Conservation (phyloP, 1,140 invertebrate genomes). For the roundworm (Caenorhabditis elegans) region WBcel235 BX284602.5:8986501-8987000, state of each 20-base stretch:
- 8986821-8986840: neutral
- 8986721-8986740: conserved; percentile 5
- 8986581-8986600: neutral
- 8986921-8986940: neutral
- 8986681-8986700: conserved; percentile 13
- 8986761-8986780: neutral
- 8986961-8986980: conserved; percentile 11
- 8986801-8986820: neutral
- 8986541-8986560: neutral
- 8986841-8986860: neutral
- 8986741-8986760: neutral
- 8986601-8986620: conserved; percentile 2
- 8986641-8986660: neutral
- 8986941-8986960: neutral
- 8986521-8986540: neutral
- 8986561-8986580: conserved; percentile 16
- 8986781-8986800: neutral
- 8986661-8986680: neutral
- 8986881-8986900: neutral
- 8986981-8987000: conserved; percentile 1
- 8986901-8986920: neutral
- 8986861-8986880: neutral
- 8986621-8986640: neutral
- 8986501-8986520: neutral
- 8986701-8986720: neutral